These are phyloP conservation scores for Menura novaehollandiae DNA, from an alignment of 2,113 vertebrate species.

Conservation along the genomic window DNA sequence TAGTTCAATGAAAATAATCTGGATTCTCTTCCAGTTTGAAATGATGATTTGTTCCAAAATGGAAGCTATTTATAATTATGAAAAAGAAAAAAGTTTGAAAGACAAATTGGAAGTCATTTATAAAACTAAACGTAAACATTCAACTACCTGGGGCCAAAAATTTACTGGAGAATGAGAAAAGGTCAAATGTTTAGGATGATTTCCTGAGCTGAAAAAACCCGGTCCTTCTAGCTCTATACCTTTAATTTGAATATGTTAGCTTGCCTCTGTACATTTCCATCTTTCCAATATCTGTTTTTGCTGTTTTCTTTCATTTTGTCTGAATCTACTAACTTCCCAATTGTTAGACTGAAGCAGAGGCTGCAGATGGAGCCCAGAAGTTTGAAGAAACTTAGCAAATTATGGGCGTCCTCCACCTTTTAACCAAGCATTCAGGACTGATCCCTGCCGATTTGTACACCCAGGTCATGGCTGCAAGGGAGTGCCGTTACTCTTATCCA, in stretches of 20 bases:
- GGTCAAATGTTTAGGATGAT: background rate
- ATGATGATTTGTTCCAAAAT: background rate
- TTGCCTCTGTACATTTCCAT: background rate
- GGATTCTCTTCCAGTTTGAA: background rate
- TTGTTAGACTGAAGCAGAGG: background rate
- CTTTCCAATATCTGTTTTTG: background rate
- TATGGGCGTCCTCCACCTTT: background rate
- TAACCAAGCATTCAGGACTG: background rate
- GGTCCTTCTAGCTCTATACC: background rate
- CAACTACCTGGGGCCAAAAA: background rate
- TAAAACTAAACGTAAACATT: background rate
- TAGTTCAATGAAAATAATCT: background rate
- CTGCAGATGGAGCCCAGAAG: background rate
- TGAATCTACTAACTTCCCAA: background rate
- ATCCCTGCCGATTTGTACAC: background rate
- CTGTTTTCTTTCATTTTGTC: background rate
- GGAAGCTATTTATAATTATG: background rate
- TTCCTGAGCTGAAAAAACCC: background rate
- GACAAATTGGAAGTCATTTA: background rate
- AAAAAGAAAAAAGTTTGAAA: background rate
- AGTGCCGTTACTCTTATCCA: background rate
- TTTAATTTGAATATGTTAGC: background rate
- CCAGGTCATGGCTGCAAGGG: background rate
- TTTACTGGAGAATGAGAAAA: background rate
- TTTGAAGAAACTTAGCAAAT: background rate